A percentile compares a stretch with the other conserved stretches of the same genome.
phyloP scores from a whole-genome alignment of 1,140 invertebrate genomes.

The Portunus trituberculatus region DNA sequence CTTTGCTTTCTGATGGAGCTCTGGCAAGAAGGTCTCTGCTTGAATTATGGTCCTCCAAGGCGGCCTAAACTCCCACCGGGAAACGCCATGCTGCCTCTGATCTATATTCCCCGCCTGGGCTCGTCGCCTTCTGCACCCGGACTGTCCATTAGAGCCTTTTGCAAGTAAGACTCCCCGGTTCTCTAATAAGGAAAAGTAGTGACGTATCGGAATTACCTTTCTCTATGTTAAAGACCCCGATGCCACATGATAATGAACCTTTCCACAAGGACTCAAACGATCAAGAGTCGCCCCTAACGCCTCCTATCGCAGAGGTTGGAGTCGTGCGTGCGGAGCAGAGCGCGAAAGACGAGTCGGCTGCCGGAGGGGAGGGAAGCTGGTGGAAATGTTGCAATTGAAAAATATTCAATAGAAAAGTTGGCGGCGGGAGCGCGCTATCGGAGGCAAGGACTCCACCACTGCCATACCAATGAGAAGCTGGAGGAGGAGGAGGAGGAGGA shows the following conservation, averaged over 20 bases:
- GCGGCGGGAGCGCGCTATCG: conserved; percentile 70
- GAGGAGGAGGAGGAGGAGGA: background rate
- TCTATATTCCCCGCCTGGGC: background rate
- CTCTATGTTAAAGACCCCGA: conserved; percentile 57
- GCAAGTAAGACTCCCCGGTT: conserved; percentile 55
- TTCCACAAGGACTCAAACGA: background rate
- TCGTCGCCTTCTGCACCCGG: conserved; percentile 35
- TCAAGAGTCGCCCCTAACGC: conserved; percentile 25
- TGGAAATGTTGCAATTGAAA: conserved; percentile 76
- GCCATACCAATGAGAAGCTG: conserved; percentile 71
- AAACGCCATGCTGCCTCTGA: background rate
- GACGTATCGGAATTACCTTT: conserved; percentile 66
- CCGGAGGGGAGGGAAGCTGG: conserved; percentile 49
- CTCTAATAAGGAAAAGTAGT: conserved; percentile 64
- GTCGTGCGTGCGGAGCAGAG: conserved; percentile 15
- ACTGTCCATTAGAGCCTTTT: conserved; percentile 61
- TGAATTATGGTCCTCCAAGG: background rate
- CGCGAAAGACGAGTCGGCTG: background rate
- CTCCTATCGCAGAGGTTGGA: background rate
- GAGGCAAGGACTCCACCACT: conserved; percentile 53
- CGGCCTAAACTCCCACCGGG: background rate
- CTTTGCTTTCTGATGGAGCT: background rate
- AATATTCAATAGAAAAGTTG: conserved; percentile 77
- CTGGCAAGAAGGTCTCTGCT: background rate
- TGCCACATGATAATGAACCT: conserved; percentile 33